These are phyloP conservation scores for Grapholita molesta DNA, from an alignment of 1,140 invertebrate species.

Conservation along the genomic window DNA sequence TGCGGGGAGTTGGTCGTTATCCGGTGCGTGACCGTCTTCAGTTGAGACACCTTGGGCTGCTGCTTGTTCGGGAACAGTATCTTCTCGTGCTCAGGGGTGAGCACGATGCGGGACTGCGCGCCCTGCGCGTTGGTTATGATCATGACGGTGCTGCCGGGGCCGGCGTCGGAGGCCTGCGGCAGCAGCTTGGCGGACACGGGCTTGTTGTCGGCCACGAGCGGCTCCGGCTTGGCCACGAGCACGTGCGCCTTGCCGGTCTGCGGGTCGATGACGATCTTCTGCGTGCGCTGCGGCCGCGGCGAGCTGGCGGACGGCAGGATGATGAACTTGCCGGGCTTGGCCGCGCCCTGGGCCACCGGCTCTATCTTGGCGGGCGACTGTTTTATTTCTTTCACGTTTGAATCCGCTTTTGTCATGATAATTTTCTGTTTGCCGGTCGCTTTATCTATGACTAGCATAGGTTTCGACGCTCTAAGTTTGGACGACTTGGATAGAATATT, in stretches of 20 bases:
- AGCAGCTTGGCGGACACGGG: constrained; percentile 74
- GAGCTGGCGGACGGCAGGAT: constrained; percentile 78
- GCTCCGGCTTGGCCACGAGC: constrained; percentile 48
- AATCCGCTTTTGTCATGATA: constrained; percentile 60
- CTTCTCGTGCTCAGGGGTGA: constrained; percentile 80
- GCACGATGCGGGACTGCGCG: constrained; percentile 75
- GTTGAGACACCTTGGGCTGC: constrained; percentile 57
- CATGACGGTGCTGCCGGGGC: constrained; percentile 76
- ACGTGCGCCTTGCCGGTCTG: constrained; percentile 70
- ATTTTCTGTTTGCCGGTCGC: constrained; percentile 71
- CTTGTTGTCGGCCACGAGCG: constrained; percentile 50
- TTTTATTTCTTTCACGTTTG: constrained; percentile 56
- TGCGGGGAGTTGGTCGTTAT: constrained; percentile 44
- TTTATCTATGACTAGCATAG: constrained; percentile 71
- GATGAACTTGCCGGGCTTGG: constrained; percentile 80
- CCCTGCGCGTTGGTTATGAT: constrained; percentile 80
- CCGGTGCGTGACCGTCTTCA: constrained; percentile 65
- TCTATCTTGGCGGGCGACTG: constrained; percentile 43
- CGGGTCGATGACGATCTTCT: constrained; percentile 73
- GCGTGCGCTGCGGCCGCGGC: constrained; percentile 49
- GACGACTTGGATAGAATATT: constrained; percentile 75
- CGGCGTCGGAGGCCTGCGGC: constrained; percentile 48
- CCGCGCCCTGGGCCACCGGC: constrained; percentile 47
- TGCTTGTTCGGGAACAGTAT: constrained; percentile 75
- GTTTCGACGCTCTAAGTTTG: constrained; percentile 65